A percentile compares a stretch with the other conserved stretches of the same genome.
Conservation (phyloP, 2,113 vertebrate species). For the Synodontis membranacea region DNA sequence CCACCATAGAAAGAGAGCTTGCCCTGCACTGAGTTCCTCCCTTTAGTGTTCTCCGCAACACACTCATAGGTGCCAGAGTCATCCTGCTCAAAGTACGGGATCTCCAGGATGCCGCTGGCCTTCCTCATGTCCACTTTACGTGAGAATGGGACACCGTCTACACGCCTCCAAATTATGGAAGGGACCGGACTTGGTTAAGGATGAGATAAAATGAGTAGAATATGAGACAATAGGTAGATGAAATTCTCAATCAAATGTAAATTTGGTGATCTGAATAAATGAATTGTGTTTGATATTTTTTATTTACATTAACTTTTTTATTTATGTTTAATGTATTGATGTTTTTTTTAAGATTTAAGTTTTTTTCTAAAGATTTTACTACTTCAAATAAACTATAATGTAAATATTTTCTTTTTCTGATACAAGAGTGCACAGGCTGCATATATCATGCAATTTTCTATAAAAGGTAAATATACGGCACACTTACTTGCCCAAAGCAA, state of each 20-base stretch:
- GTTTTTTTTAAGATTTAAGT: background rate
- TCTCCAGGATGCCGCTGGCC: constrained; percentile 86
- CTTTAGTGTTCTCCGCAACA: constrained; percentile 89
- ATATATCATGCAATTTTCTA: background rate
- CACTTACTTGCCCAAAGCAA: constrained; percentile 97
- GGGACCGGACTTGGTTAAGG: constrained; percentile 82
- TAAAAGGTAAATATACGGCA: background rate
- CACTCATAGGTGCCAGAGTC: constrained; percentile 91
- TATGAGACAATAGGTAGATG: background rate
- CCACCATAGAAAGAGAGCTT: constrained; percentile 94
- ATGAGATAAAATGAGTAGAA: background rate
- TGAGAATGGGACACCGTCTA: constrained; percentile 82
- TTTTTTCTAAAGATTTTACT: background rate
- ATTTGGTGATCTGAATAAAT: background rate
- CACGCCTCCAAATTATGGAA: constrained; percentile 86
- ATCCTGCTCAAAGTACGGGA: constrained; percentile 96
- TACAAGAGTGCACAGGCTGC: background rate
- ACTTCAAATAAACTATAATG: background rate
- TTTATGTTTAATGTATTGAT: background rate
- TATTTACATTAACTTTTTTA: background rate
- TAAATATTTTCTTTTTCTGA: background rate
- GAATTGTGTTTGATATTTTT: background rate
- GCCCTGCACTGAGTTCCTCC: constrained; percentile 87
- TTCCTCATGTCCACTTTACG: constrained; percentile 88
- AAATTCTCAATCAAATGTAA: background rate